Base-by-base conservation (phyloP, 2,888 invertebrate genomes). In the Orthonevra nobilis region DNA sequence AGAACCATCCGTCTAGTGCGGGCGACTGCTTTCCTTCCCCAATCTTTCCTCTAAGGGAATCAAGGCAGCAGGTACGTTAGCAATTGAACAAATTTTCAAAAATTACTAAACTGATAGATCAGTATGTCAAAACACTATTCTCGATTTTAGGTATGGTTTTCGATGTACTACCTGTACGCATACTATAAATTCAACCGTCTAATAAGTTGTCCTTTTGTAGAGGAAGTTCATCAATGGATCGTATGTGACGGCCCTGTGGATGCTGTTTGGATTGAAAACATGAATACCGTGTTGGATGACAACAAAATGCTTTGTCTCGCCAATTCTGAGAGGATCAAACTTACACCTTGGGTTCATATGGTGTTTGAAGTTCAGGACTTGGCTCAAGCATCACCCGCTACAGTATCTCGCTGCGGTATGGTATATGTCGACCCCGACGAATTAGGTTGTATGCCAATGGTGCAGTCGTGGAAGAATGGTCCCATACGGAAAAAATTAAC, bases 221-320 rank as follows among this genome's bases (percentile, higher is more conserved):
- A 90, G 2, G 90, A 92, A 63, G 93, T 96, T 83, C 96, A 97
- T 86, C 96, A 97, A 85, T 97, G 97, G 97, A 91, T 97, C 56
- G 92, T 96, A 36, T 96, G 96, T 87, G 97, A 97, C 86, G 97
- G 97, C 0, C 97, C 95, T 0, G 96, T 97, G 0, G 97, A 97
- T 87, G 96, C 97, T 0, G 93, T 96, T 14, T 97, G 97, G 97
- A 97, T 97, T 81, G 97, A 97, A 88, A 97, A 96, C 86, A 93
- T 97, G 92, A 97, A 97, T 87, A 96, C 97, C 0, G 96, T 96
- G 0, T 90, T 97, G 3, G 97, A 97, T 85, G 97, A 97, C 85
- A 97, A 97, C 87, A 97, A 97, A 89, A 96, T 97, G 96, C 88
- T 97, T 30, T 97, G 97, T 84, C 89, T 97, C 30, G 96, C 96